Conservation (phyloP, 30 jellyfish, hydroid and myxozoan genomes). For the Hydractinia echinata region DNA sequence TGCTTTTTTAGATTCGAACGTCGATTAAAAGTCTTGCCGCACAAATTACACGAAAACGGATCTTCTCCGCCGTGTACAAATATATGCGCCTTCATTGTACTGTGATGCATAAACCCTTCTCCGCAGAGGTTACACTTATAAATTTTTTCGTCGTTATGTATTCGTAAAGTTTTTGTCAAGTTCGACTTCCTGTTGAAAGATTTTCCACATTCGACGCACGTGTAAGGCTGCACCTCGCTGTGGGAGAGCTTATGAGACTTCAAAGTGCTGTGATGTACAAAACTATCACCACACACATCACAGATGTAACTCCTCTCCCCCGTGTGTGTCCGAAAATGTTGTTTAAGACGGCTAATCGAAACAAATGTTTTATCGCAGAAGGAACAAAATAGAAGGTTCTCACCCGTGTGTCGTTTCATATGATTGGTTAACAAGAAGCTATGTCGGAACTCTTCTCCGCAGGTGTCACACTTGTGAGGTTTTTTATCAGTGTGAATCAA, state of each 20-base stretch:
- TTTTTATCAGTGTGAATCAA: slow-evolving; percentile 6
- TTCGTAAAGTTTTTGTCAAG: neutral
- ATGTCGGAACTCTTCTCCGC: slow-evolving; percentile 11
- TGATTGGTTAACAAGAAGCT: neutral
- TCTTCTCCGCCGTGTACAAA: slow-evolving; percentile 1
- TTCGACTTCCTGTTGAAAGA: neutral
- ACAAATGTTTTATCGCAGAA: neutral
- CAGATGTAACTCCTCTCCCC: neutral
- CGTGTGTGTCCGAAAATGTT: slow-evolving; percentile 1
- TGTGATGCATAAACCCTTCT: slow-evolving; percentile 5
- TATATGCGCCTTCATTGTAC: slow-evolving; percentile 10
- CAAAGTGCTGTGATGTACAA: neutral
- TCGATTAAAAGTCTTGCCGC: slow-evolving; percentile 15
- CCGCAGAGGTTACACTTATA: neutral
- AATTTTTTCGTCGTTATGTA: neutral
- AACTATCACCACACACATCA: neutral
- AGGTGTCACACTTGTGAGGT: slow-evolving; percentile 1
- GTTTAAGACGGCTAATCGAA: neutral
- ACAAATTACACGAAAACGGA: neutral
- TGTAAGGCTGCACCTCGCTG: neutral
- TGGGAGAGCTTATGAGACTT: neutral
- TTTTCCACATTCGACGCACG: neutral
- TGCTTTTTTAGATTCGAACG: neutral
- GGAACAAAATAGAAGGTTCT: neutral
- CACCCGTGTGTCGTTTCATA: slow-evolving; percentile 5